Evolutionary conservation across 1,140 invertebrate genomes (phyloP).

Genomic region (Pseudomyrmex sp.): DNA sequence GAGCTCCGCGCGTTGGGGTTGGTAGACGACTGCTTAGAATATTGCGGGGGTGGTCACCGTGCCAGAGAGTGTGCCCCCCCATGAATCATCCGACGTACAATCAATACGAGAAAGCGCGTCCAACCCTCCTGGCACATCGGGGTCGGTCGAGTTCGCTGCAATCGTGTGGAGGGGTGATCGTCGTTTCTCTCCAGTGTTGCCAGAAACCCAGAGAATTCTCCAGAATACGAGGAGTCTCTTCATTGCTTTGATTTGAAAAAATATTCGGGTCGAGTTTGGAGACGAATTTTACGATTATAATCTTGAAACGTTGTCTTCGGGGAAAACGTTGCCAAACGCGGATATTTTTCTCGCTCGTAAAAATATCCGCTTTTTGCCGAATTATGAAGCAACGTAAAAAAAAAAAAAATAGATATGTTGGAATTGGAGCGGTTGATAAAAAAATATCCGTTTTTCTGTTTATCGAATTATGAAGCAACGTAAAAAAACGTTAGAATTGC

Average conservation of each 20-base stretch:
- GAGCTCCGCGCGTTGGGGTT: constrained; percentile 38
- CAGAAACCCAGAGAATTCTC: constrained; percentile 38
- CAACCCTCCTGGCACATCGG: constrained; percentile 64
- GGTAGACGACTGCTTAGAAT: constrained; percentile 75
- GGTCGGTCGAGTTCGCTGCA: constrained; percentile 58
- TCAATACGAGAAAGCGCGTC: constrained; percentile 76
- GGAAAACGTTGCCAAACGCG: background rate
- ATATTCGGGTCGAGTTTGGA: background rate
- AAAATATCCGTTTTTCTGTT: too few relatives aligned
- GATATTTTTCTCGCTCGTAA: too few relatives aligned
- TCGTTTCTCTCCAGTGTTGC: constrained; percentile 18
- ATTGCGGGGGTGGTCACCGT: constrained; percentile 71
- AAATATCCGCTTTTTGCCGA: too few relatives aligned
- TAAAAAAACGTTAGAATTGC: too few relatives aligned
- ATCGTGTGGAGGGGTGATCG: constrained; percentile 35
- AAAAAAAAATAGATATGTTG: too few relatives aligned
- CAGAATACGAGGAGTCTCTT: background rate
- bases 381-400: too few relatives aligned
- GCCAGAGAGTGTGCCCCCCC: constrained; percentile 63
- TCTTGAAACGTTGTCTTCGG: background rate
- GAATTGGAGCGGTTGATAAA: too few relatives aligned
- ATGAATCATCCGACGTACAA: constrained; percentile 81
- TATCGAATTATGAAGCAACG: too few relatives aligned
- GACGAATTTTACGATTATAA: background rate
- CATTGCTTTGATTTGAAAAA: background rate